Percentiles rank a stretch among this genome's conserved stretches.
These are phyloP conservation scores for Acholoe squamosa DNA, from an alignment of 2,888 invertebrate species.

Conservation along the genomic window DNA sequence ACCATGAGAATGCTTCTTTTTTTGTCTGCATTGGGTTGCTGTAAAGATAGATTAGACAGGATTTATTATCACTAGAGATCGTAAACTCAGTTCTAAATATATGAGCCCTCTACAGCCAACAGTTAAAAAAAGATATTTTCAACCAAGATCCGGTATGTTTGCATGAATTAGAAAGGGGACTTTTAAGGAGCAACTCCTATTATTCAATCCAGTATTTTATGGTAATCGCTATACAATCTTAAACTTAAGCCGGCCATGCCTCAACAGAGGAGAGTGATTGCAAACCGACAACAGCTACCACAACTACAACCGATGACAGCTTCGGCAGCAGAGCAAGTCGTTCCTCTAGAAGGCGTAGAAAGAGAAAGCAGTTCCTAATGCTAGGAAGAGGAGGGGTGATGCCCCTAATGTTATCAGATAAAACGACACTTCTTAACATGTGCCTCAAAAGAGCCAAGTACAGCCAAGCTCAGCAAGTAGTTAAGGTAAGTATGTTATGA, in stretches of 20 bases:
- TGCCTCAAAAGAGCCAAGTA: constrained; percentile 90
- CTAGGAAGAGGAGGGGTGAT: constrained; percentile 67
- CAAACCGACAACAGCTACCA: neutral
- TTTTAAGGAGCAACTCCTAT: too few species aligned
- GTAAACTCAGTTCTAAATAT: too few species aligned
- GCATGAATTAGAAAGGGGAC: too few species aligned
- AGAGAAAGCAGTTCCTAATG: neutral
- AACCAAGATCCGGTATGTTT: too few species aligned
- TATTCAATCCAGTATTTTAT: too few species aligned
- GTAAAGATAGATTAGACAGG: too few species aligned
- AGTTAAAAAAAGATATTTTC: too few species aligned
- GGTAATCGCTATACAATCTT: too few species aligned
- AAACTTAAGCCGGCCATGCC: neutral
- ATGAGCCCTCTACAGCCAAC: too few species aligned
- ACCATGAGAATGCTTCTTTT: too few species aligned
- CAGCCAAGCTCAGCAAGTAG: constrained; percentile 90
- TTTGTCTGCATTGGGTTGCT: too few species aligned
- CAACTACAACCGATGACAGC: constrained; percentile 55
- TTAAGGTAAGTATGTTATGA: constrained; percentile 90
- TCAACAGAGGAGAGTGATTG: constrained; percentile 58
- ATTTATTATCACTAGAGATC: too few species aligned
- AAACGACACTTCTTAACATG: constrained; percentile 89
- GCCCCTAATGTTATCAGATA: constrained; percentile 88
- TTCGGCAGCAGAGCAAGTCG: neutral
- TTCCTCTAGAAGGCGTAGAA: neutral